Percentiles rank a stretch among this genome's conserved stretches.
Evolutionary conservation across 2,113 vertebrate genomes (phyloP).

Genomic region (Zosterops lateralis): DNA sequence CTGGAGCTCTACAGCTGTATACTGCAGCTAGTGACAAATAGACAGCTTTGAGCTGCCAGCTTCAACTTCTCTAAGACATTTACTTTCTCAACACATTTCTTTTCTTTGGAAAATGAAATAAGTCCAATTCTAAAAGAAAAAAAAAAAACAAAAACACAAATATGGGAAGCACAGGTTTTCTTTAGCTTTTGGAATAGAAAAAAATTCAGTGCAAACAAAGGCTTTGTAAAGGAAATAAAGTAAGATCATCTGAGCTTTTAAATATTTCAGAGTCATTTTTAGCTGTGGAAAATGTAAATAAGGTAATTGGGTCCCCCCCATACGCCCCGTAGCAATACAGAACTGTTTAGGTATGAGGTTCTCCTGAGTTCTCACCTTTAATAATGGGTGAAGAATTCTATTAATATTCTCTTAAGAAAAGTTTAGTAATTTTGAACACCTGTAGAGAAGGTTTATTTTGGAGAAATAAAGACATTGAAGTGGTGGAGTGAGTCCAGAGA

Average conservation of each 20-base stretch:
- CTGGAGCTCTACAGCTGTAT: not conserved
- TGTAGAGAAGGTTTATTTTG: not conserved
- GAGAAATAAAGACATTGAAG: not conserved
- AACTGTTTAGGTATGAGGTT: rapidly evolving
- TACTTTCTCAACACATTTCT: not conserved
- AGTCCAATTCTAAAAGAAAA: not conserved
- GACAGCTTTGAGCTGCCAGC: not conserved
- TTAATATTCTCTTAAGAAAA: not conserved
- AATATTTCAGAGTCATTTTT: not conserved
- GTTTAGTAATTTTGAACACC: not conserved
- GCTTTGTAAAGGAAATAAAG: not conserved
- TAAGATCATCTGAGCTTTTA: not conserved
- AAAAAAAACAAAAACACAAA: not conserved
- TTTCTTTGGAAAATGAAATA: not conserved
- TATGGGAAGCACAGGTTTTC: not conserved
- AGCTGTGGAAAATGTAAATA: not conserved
- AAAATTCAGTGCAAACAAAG: not conserved
- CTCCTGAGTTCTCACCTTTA: not conserved
- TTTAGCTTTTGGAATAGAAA: not conserved
- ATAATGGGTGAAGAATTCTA: not conserved
- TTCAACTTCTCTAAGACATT: not conserved
- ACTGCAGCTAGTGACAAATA: constrained; percentile 7
- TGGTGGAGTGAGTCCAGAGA: not conserved
- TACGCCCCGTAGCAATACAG: not conserved
- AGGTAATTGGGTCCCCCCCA: not conserved